Evolutionary conservation across 2,888 invertebrate genomes (phyloP), one percentile per base, ranked within the genome.

Genomic region (Barypeithes pellucidus): DNA sequence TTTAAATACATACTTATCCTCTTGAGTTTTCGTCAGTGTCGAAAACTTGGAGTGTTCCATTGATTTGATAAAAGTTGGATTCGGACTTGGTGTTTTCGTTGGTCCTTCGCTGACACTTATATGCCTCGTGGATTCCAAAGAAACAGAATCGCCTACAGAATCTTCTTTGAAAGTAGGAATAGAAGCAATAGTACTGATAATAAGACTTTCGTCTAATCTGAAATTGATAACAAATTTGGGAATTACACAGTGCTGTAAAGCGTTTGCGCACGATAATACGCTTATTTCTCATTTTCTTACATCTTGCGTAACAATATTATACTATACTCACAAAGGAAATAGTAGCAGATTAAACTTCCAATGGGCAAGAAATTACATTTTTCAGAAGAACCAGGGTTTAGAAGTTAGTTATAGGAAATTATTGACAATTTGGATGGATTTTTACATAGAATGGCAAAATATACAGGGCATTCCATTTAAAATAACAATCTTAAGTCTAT

Each of bases 151-250:
- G 11, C 73, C 75, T 50, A 72, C 73, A 29, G 76, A 74, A 16
- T 81, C 81, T 57, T 82, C 79, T 67, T 78, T 70, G 7, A 68
- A 12, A 14, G 39, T 47, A 14, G 69, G 68, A 12, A 72, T 50
- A 7, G 41, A 60, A 36, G 66, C 41, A 62, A 72, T 45, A 57
- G 79, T 80, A 73, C 77, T 80, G 22, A 87, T 83, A 29, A 91
- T 89, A 52, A 91, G 83, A 57, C 89, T 89, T 82, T 92, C 92
- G 79, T 92, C 92, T 82, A 92, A 85, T 71, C 85, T 85, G 41
- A n/a, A 62, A 72, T 33, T 18, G 20, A 24, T n/a, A 22, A 18
- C 14, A 8, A 54, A 20, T n/a, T n/a, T n/a, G n/a, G n/a, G n/a
- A n/a, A n/a, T n/a, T n/a, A n/a, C n/a, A n/a, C n/a, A n/a, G n/a